Base-by-base conservation (phyloP, 2,888 invertebrate species). In the Shargacucullia verbasci region DNA sequence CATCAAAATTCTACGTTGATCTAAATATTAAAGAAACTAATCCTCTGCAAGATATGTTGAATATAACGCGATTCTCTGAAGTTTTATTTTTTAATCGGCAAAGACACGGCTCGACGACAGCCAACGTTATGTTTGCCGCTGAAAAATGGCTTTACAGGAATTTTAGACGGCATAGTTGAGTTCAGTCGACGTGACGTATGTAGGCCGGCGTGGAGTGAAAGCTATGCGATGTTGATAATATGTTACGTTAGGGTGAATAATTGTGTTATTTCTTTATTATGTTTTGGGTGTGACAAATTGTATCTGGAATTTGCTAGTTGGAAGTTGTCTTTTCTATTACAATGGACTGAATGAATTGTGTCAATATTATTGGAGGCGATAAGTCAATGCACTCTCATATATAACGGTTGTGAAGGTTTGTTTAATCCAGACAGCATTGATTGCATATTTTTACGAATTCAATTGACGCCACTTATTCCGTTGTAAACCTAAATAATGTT, bases 141-240 rank as follows among this genome's bases (percentile, higher is more conserved):
- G 87, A 87, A 82, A 85, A 84, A 86, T 82, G 75, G 76, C 76
- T 82, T 86, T 81, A 77, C 81, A 74, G 78, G 87, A 87, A 87
- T 86, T 81, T 70, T 57, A 64, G 77, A 63, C 15, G 39, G 60
- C 46, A 38, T 56, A 55, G 49, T 56, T 62, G 46, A 59, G 48
- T 69, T 67, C 53, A 59, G 64, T 57, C 59, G 59, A 47, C 46
- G 46, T 52, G 75, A 58, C 61, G 47, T 49, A 52, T 59, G 34
- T 55, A 45, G 74, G 39, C 37, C 43, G 15, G 5, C 13, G 55
- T 6, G 10, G 38, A 69, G 12, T 55, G 55, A 29, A 31, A 44
- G 70, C 65, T 57, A 73, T 45, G 62, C 49, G 15, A 49, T 35
- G 11, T 11, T 7, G 1, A 38, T 55, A 29, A 29, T 27, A 44